Conservation (phyloP, 2,888 invertebrate genomes). For the Mesopsocus fuscifrons region DNA sequence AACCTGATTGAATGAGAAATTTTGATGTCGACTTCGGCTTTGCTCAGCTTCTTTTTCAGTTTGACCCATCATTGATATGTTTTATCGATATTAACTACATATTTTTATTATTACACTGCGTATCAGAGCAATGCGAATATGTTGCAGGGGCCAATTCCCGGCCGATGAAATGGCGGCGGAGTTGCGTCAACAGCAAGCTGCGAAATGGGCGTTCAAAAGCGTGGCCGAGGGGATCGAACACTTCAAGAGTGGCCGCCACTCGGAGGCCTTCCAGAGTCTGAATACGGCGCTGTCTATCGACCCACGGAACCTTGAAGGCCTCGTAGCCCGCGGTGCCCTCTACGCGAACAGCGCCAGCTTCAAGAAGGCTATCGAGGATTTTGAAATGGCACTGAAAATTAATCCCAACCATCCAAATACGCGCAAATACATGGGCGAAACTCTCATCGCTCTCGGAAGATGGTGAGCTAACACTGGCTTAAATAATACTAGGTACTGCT, state of each 20-base stretch:
- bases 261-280: slow-evolving; percentile 86
- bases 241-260: slow-evolving; percentile 81
- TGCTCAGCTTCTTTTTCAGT: too few relatives aligned
- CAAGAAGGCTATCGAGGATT: slow-evolving; percentile 84
- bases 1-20: too few relatives aligned
- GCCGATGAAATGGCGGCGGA: slow-evolving; percentile 65
- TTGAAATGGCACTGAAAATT: slow-evolving; percentile 73
- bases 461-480: slow-evolving; percentile 19
- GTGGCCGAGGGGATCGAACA: slow-evolving; percentile 92
- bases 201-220: slow-evolving; percentile 82
- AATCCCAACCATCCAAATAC: slow-evolving; percentile 86
- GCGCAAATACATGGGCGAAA: slow-evolving; percentile 84
- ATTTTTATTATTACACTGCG: too few relatives aligned
- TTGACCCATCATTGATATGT: too few relatives aligned
- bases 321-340: slow-evolving; percentile 78
- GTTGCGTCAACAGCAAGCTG: slow-evolving; percentile 74
- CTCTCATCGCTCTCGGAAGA: slow-evolving; percentile 70
- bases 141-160: slow-evolving; percentile 43
- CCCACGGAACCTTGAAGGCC: slow-evolving; percentile 76
- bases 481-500: too few relatives aligned
- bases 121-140: too few relatives aligned
- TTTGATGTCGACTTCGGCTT: too few relatives aligned
- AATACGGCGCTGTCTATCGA: slow-evolving; percentile 87
- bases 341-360: slow-evolving; percentile 90
- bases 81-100: too few relatives aligned